phyloP scores from a whole-genome alignment of 2,888 invertebrate genomes.

The Chrysolina oricalcia region DNA sequence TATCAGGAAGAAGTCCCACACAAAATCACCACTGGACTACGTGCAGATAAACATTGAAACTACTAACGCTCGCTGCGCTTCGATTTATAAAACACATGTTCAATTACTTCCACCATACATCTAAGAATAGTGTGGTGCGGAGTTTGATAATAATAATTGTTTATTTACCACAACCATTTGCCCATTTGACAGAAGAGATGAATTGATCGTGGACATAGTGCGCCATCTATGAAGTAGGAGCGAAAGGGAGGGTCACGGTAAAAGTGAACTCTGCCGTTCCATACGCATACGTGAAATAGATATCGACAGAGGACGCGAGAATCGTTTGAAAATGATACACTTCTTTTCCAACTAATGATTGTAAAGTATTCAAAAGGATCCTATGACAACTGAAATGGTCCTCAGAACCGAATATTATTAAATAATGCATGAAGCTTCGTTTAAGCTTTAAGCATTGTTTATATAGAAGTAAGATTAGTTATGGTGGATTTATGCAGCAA shows the following conservation, averaged over 20 bases:
- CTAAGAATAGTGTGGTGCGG: conserved; percentile 25
- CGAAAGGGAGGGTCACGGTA: neutral
- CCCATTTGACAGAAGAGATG: neutral
- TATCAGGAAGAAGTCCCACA: conserved; percentile 22
- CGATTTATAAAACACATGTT: conserved; percentile 25
- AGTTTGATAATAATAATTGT: conserved; percentile 23
- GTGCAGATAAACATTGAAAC: conserved; percentile 12
- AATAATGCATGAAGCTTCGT: too few relatives aligned
- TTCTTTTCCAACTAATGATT: too few relatives aligned
- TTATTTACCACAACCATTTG: conserved; percentile 15
- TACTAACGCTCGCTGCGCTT: neutral
- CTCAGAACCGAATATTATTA: neutral
- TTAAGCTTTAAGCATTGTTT: too few relatives aligned
- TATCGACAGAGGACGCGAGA: neutral
- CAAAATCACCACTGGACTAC: conserved; percentile 20
- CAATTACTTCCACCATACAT: conserved; percentile 17
- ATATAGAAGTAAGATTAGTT: too few relatives aligned
- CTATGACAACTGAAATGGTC: neutral
- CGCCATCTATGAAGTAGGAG: neutral
- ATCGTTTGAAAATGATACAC: neutral
- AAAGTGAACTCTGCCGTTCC: neutral
- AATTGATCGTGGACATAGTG: neutral
- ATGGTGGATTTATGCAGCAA: too few relatives aligned
- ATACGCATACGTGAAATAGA: neutral
- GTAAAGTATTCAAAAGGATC: too few relatives aligned